Percentiles rank a stretch among this genome's conserved stretches.
phyloP scores from a whole-genome alignment of 2,113 vertebrate species.

The Crotalus viridis region DNA sequence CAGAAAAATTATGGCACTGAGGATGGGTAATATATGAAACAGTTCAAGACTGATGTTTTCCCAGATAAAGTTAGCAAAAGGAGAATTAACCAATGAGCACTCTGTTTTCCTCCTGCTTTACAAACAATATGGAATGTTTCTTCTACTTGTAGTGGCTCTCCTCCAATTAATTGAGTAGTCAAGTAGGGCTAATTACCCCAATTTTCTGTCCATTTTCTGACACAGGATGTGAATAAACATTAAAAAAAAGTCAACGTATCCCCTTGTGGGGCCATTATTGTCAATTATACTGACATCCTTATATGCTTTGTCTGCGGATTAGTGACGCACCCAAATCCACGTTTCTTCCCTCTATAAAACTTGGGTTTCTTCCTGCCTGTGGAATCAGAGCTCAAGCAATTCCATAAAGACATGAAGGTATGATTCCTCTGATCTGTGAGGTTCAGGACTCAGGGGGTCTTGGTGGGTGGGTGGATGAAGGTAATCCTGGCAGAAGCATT shows the following conservation, averaged over 20 bases:
- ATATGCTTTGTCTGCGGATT: slow-evolving; percentile 5
- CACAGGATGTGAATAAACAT: slow-evolving; percentile 1
- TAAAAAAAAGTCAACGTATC: background rate
- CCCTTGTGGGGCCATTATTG: slow-evolving; percentile 1
- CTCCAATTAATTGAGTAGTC: slow-evolving; percentile 5
- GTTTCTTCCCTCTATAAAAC: slow-evolving; percentile 10
- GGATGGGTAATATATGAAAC: background rate
- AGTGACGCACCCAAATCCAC: background rate
- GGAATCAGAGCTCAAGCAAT: background rate
- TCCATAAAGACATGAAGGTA: slow-evolving; percentile 10
- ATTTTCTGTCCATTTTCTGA: slow-evolving; percentile 20
- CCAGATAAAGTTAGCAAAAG: background rate
- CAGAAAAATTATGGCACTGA: background rate
- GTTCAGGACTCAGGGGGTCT: background rate
- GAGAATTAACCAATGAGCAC: background rate
- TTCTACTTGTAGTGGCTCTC: background rate
- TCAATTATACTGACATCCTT: slow-evolving; percentile 3
- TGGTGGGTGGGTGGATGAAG: background rate
- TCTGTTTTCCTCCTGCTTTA: background rate
- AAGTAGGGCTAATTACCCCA: slow-evolving; percentile 22
- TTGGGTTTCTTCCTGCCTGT: background rate
- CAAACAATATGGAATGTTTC: background rate
- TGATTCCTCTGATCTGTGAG: background rate
- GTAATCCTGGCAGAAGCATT: background rate
- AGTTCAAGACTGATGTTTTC: background rate